A percentile compares a stretch with the other conserved stretches of the same genome.
Evolutionary conservation across 92 coral and sea anemone species (phyloP).

Genomic region (Umimayanthus chanpuru): DNA sequence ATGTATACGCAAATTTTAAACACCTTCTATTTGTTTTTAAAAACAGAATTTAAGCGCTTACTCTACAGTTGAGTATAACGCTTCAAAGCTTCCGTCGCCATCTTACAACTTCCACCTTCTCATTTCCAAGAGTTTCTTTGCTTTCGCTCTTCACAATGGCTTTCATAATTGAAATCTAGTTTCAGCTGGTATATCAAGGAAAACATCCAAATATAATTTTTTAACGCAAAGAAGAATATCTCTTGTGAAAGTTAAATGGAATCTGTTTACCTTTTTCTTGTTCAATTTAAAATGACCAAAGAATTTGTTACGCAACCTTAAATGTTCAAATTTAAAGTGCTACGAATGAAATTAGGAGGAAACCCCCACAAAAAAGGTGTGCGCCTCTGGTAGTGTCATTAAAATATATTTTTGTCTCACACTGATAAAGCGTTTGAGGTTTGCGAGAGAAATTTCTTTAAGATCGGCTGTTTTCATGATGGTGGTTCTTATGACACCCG

Average conservation of each 20-base stretch:
- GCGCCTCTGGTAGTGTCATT: background rate
- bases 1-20: background rate
- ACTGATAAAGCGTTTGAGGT: background rate
- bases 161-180: background rate
- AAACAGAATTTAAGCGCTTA: background rate
- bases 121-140: background rate
- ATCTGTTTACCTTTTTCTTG: background rate
- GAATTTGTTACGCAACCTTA: no score
- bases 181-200: background rate
- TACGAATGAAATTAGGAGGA: no score
- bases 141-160: background rate
- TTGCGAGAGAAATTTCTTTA: background rate
- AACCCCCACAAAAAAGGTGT: background rate
- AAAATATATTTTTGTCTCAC: background rate
- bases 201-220: no score
- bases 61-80: background rate
- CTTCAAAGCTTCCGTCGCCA: background rate
- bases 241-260: background rate
- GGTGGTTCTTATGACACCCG: background rate
- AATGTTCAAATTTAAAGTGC: no score
- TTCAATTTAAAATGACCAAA: no score
- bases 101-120: background rate
- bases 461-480: background rate
- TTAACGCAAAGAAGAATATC: background rate
- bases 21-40: background rate